Evolutionary conservation across 2,888 invertebrate genomes (phyloP), one percentile per base, ranked within the genome.

Genomic region (Agelastica alni): DNA sequence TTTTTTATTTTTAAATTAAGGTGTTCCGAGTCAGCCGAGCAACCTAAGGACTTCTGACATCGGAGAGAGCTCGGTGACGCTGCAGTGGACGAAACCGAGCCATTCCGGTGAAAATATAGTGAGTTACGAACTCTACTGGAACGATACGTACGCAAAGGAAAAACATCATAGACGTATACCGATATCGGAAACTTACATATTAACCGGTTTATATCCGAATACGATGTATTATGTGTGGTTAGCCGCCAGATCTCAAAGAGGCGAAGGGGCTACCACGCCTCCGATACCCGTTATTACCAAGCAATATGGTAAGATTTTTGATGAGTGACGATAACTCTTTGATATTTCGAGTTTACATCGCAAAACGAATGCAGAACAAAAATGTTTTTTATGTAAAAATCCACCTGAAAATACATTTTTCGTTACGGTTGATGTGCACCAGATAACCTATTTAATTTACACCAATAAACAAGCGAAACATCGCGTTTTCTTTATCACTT

Each of bases 211-310:
- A 36, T 94, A 95, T 75, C 97, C 98, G 22, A 93, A 96, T 81
- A 97, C 96, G 7, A 79, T 94, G 66, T 99, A 98, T 83, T 94
- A 93, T 80, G 91, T 98, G 70, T 96, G 96, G 92, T 81, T 99
- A 67, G 95, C 96, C 9, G 98, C 97, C 53, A 84, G 93, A 64
- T 96, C 95, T 10, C 89, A 91, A 70, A 82, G 91, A 61, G 98
- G 97, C 7, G 96, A 95, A 77, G 97, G 97, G 10, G 96, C 96
- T 22, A 93, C 94, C 49, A 96, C 96, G 10, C 93, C 95, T 30
- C 92, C 94, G 9, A 90, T 96, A 64, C 91, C 93, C 63, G 93
- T 94, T 68, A 86, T 93, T 80, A 98, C 98, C 46, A 94, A 95
- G 79, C 94, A 94, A 87, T 96, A 95, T 83, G 94, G 97, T 97